These are phyloP conservation scores for Laodelphax striatellus DNA, from an alignment of 1,140 invertebrate genomes.

Conservation along the genomic window DNA sequence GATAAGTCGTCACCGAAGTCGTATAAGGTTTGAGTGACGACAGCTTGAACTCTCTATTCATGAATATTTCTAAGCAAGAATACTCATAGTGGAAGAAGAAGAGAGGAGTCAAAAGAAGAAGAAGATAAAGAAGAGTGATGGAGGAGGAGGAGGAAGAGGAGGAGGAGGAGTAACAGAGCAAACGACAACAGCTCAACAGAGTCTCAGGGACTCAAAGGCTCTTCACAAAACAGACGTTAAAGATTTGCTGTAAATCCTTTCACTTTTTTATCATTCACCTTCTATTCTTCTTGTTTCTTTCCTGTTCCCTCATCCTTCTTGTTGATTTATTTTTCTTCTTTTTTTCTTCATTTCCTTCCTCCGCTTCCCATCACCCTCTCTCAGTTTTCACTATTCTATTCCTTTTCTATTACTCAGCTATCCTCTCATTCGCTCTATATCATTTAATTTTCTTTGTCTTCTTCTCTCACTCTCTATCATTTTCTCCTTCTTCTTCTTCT, in stretches of 20 bases:
- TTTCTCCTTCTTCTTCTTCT: not conserved
- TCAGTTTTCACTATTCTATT: not conserved
- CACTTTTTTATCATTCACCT: not conserved
- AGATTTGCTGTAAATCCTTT: not conserved
- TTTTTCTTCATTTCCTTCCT: not conserved
- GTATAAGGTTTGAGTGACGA: too few species aligned
- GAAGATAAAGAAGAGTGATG: too few species aligned
- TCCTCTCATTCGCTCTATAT: too few species aligned
- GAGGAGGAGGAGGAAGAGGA: too few species aligned
- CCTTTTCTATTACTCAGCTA: too few species aligned
- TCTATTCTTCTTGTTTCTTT: not conserved
- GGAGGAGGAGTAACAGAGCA: too few species aligned
- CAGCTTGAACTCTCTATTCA: too few species aligned
- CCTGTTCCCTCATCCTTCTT: not conserved
- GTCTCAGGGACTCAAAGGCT: not conserved
- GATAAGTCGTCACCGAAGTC: too few species aligned
- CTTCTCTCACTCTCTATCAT: not conserved
- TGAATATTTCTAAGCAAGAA: too few species aligned
- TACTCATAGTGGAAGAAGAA: too few species aligned
- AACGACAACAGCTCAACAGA: not conserved
- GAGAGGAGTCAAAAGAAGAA: too few species aligned
- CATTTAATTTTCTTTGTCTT: not conserved
- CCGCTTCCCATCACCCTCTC: not conserved
- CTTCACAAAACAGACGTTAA: not conserved
- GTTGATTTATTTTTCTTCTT: not conserved